Evolutionary conservation across 2,113 vertebrate species (phyloP).

Genomic region (Ivindomyrus marchei): DNA sequence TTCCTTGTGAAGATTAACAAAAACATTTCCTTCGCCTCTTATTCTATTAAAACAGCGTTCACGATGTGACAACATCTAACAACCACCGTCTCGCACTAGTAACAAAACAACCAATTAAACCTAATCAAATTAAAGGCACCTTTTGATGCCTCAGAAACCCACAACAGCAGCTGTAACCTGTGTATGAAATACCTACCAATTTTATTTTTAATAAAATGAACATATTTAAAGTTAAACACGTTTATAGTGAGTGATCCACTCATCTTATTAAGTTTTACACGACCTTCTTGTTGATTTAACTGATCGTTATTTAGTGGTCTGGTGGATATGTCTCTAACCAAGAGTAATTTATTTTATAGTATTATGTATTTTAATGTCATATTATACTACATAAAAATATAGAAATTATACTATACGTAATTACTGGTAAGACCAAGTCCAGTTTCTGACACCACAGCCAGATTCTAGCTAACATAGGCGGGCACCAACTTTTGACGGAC

Average conservation of each 20-base stretch:
- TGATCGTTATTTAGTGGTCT: background rate
- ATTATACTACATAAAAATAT: background rate
- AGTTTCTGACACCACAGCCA: background rate
- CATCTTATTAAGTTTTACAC: background rate
- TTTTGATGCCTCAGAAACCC: background rate
- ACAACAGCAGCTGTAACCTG: background rate
- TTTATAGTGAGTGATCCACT: background rate
- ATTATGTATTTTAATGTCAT: background rate
- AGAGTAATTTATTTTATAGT: background rate
- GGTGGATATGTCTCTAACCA: background rate
- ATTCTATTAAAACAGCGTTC: background rate
- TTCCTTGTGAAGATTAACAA: background rate
- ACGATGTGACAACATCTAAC: background rate
- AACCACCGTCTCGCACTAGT: background rate
- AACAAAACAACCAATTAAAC: background rate
- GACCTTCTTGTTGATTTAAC: background rate
- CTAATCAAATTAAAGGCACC: background rate
- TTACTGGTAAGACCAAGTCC: background rate
- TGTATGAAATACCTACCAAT: background rate
- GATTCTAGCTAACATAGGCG: background rate
- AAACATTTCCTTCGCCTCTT: background rate
- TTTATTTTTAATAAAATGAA: background rate
- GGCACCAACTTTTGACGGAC: background rate
- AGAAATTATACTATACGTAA: background rate
- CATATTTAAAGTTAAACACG: background rate